phyloP scores from a whole-genome alignment of 2,113 vertebrate species.

The Chiloscyllium plagiosum region DNA sequence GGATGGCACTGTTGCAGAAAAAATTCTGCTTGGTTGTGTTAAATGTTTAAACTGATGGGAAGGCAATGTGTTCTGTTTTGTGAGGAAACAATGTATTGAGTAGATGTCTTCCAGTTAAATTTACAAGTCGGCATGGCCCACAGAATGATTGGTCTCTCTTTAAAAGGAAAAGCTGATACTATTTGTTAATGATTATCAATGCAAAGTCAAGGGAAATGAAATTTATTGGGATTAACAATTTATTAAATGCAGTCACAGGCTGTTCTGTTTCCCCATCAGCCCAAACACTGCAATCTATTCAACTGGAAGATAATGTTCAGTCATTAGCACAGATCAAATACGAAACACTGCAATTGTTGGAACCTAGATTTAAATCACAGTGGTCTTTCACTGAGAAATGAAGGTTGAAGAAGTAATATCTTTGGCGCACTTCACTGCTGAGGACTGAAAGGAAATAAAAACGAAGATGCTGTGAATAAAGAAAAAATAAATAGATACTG shows the following conservation, averaged over 20 bases:
- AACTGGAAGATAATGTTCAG: not conserved
- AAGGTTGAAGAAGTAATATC: not conserved
- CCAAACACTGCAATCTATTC: not conserved
- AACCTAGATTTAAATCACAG: not conserved
- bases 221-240: not conserved
- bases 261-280: not conserved
- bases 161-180: not conserved
- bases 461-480: not conserved
- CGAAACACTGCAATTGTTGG: too few species aligned
- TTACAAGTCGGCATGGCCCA: not conserved
- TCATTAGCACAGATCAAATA: not conserved
- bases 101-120: slow-evolving; percentile 22
- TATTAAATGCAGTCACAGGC: not conserved
- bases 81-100: slow-evolving; percentile 15
- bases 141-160: not conserved
- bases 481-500: not conserved
- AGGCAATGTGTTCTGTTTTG: not conserved
- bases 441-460: not conserved
- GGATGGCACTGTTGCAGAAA: not conserved
- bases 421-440: not conserved
- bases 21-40: not conserved
- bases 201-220: slow-evolving; percentile 16
- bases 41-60: not conserved
- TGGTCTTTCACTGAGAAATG: not conserved
- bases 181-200: not conserved